Evolutionary conservation across 2,888 invertebrate genomes (phyloP).

Genomic region (Hirudinaria manillensis): DNA sequence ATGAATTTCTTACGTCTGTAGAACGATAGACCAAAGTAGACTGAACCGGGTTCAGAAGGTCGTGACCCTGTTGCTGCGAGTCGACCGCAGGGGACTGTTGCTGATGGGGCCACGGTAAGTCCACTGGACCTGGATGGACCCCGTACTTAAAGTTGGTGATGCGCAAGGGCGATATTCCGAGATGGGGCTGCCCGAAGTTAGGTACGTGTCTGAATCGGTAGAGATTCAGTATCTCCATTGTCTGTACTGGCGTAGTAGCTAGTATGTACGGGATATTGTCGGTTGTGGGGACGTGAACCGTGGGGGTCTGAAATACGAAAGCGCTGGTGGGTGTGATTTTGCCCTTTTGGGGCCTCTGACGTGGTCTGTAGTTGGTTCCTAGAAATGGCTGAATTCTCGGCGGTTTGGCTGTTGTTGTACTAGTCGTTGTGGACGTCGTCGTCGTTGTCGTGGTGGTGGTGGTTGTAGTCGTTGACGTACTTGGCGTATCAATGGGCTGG

Average conservation of each 20-base stretch:
- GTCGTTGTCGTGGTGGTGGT: conserved; percentile 8
- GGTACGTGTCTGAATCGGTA: conserved; percentile 24
- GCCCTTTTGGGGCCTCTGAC: conserved; percentile 1
- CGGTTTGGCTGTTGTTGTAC: not conserved
- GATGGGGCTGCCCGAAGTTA: conserved; percentile 14
- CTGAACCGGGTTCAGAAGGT: conserved; percentile 23
- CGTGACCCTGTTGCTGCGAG: not conserved
- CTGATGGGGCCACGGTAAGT: not conserved
- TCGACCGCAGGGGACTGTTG: not conserved
- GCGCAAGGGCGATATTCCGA: conserved; percentile 17
- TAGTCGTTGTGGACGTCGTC: not conserved
- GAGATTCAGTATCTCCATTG: not conserved
- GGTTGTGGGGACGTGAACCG: not conserved
- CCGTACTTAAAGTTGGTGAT: conserved; percentile 19
- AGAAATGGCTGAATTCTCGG: not conserved
- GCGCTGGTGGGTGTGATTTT: not conserved
- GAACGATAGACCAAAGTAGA: conserved; percentile 22
- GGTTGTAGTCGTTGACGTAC: conserved; percentile 7
- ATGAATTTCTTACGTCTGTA: conserved; percentile 27
- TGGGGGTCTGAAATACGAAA: not conserved
- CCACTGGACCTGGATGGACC: not conserved
- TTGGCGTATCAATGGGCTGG: not conserved
- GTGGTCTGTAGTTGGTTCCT: not conserved
- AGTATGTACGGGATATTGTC: not conserved
- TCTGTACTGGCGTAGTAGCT: too few relatives aligned